Conservation (phyloP, 1,140 invertebrate genomes). For the Calephelis virginiensis region DNA sequence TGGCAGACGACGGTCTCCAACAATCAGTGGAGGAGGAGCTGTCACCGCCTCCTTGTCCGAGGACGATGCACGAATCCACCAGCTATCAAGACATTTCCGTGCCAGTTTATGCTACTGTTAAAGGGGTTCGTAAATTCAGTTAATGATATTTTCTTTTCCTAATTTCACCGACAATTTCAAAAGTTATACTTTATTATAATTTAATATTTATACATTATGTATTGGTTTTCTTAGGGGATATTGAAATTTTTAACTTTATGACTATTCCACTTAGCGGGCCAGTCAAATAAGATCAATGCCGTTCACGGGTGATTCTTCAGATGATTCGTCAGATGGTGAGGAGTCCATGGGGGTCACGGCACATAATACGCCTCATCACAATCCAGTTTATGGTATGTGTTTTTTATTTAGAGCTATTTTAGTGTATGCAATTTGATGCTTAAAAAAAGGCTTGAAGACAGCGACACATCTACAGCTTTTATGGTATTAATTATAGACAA, state of each 20-base stretch:
- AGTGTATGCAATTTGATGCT: too few species aligned
- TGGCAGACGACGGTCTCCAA: constrained; percentile 90
- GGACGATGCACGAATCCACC: constrained; percentile 68
- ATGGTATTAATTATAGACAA: too few species aligned
- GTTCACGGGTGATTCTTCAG: constrained; percentile 96
- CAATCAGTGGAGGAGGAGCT: constrained; percentile 73
- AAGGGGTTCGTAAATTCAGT: constrained; percentile 84
- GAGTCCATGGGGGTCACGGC: constrained; percentile 79
- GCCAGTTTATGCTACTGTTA: constrained; percentile 96
- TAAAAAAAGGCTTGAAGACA: too few species aligned
- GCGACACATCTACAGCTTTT: too few species aligned
- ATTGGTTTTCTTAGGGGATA: too few species aligned
- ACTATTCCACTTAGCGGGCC: constrained; percentile 83
- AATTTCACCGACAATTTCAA: too few species aligned
- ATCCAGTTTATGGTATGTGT: constrained; percentile 50
- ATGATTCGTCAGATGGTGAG: constrained; percentile 95
- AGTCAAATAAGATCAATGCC: constrained; percentile 97
- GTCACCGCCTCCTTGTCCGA: constrained; percentile 61
- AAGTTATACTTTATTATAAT: too few species aligned
- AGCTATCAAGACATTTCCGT: constrained; percentile 93
- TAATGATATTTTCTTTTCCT: too few species aligned
- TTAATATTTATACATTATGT: too few species aligned
- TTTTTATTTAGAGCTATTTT: neutral
- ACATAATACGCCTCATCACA: constrained; percentile 74
- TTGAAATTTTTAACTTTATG: too few species aligned